Percentiles rank a stretch among this genome's conserved stretches.
Evolutionary conservation across 2,797 vertebrate species (phyloP).

Genomic region (Sebastes iracundus): DNA sequence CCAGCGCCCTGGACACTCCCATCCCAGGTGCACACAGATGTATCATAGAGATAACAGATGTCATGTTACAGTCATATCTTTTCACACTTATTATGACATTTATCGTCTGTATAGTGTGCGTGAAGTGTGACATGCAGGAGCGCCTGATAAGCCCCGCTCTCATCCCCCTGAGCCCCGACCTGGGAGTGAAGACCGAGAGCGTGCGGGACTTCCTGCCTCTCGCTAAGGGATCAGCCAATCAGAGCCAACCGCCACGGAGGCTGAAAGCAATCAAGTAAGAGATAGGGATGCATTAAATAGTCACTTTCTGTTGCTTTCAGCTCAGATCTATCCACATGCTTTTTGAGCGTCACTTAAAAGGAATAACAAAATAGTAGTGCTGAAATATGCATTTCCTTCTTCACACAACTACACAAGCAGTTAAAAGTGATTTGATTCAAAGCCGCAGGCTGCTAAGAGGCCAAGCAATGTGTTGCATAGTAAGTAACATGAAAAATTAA

Average conservation of each 20-base stretch:
- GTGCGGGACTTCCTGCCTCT: conserved; percentile 75
- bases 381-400: not conserved
- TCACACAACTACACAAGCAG: not conserved
- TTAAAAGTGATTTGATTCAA: not conserved
- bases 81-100: not conserved
- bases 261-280: conserved; percentile 89
- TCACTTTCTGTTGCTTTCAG: not conserved
- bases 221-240: conserved; percentile 75
- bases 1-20: conserved; percentile 59
- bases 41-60: not conserved
- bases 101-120: conserved; percentile 79
- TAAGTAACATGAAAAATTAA: not conserved
- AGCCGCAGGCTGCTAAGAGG: not conserved
- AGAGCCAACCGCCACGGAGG: conserved; percentile 65
- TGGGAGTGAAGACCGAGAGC: conserved; percentile 78
- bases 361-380: not conserved
- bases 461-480: not conserved
- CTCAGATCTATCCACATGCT: not conserved
- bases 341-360: not conserved
- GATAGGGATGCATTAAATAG: not conserved
- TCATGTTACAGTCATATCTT: not conserved
- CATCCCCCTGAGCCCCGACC: conserved; percentile 72
- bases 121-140: conserved; percentile 95
- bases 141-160: conserved; percentile 89
- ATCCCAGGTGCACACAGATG: conserved; percentile 45